These are phyloP conservation scores for Polyommatus iphigenia DNA, from an alignment of 2,888 invertebrate species.

Conservation along the genomic window DNA sequence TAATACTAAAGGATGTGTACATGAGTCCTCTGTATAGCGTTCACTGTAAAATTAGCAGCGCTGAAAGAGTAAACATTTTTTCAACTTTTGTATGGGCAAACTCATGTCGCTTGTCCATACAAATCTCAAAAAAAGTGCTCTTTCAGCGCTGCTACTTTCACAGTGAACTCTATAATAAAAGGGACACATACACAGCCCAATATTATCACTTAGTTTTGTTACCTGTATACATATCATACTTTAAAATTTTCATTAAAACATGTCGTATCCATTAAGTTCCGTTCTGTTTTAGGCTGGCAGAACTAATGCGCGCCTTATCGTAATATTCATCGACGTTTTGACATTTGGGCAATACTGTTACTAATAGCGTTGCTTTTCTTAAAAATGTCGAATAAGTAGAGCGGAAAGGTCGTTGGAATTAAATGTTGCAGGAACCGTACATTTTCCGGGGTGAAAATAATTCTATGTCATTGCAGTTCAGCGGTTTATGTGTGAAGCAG, in stretches of 20 bases:
- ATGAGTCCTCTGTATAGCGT: too few species aligned
- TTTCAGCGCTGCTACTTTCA: too few species aligned
- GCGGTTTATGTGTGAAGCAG: neutral
- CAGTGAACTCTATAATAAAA: too few species aligned
- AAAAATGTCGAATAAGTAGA: conserved; percentile 50
- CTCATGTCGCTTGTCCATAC: too few species aligned
- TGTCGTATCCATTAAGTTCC: conserved; percentile 52
- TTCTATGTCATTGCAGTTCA: neutral
- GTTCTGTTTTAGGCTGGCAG: conserved; percentile 71
- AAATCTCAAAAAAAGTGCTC: too few species aligned
- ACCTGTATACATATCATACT: too few species aligned
- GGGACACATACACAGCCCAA: too few species aligned
- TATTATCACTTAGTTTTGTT: too few species aligned
- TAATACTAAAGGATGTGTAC: too few species aligned
- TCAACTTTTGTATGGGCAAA: too few species aligned
- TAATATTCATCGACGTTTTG: conserved; percentile 78
- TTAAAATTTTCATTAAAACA: conserved; percentile 32
- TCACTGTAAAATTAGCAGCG: too few species aligned
- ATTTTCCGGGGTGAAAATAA: neutral
- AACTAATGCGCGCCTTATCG: conserved; percentile 78
- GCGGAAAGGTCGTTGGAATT: neutral
- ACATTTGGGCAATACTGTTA: conserved; percentile 77
- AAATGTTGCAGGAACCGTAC: neutral
- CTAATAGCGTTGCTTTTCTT: conserved; percentile 47
- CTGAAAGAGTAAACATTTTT: too few species aligned